phyloP scores from a whole-genome alignment of 92 coral and sea anemone genomes.

The Plumapathes pennacea region DNA sequence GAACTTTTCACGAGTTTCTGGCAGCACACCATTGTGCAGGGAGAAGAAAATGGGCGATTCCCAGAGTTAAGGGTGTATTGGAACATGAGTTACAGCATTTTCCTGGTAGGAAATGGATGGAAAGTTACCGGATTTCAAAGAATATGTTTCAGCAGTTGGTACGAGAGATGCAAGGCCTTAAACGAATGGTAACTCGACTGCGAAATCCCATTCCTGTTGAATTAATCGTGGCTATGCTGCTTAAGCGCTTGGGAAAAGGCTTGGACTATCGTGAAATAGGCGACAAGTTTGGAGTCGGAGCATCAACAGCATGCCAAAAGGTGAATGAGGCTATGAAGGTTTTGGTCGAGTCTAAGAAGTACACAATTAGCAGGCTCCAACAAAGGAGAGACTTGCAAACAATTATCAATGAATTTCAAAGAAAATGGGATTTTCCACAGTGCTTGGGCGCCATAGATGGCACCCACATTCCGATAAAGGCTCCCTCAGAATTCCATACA shows the following conservation, averaged over 20 bases:
- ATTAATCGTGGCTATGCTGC: slow-evolving; percentile 33
- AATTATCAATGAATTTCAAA: slow-evolving; percentile 50
- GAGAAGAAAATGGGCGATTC: slow-evolving; percentile 10
- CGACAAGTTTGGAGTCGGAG: slow-evolving; percentile 57
- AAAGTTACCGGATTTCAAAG: slow-evolving; percentile 32
- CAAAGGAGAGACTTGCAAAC: slow-evolving; percentile 29
- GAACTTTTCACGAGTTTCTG: no score
- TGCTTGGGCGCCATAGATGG: slow-evolving; percentile 60
- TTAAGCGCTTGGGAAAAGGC: slow-evolving; percentile 37
- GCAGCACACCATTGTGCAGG: no score
- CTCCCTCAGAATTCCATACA: slow-evolving; percentile 39
- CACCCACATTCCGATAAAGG: slow-evolving; percentile 49
- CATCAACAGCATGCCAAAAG: slow-evolving; percentile 50
- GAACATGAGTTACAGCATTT: slow-evolving; percentile 28
- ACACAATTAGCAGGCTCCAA: slow-evolving; percentile 42
- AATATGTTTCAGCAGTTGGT: slow-evolving; percentile 12
- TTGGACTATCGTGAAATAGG: slow-evolving; percentile 50
- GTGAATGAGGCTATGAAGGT: slow-evolving; percentile 47
- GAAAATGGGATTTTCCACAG: slow-evolving; percentile 56
- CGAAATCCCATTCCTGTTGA: slow-evolving; percentile 38
- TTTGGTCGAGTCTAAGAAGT: slow-evolving; percentile 31
- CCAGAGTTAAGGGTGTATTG: slow-evolving; percentile 11
- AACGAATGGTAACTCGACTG: slow-evolving; percentile 23
- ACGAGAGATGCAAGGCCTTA: slow-evolving; percentile 33
- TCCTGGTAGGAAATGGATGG: slow-evolving; percentile 34